Conservation (phyloP, 2,888 invertebrate species). For the Plagodis dolabraria region DNA sequence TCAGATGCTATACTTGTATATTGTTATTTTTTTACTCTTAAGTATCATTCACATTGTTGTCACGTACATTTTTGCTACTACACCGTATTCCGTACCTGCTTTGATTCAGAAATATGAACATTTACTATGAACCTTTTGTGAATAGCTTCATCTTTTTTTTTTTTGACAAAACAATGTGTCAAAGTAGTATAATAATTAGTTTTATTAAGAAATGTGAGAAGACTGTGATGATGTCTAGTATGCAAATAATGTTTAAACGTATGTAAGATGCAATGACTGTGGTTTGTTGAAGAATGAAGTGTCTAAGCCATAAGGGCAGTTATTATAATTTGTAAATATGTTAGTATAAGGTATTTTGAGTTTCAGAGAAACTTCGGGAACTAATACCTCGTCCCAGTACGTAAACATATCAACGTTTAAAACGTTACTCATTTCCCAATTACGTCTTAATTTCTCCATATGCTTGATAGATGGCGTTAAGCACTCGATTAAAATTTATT, state of each 20-base stretch:
- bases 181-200: conserved; percentile 48
- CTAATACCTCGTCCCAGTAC: conserved; percentile 47
- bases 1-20: conserved; percentile 19
- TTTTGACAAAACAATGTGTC: conserved; percentile 49
- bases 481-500: conserved; percentile 48
- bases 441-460: conserved; percentile 29
- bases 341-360: conserved; percentile 37
- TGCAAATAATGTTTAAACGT: conserved; percentile 58
- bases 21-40: conserved; percentile 9
- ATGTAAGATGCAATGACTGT: conserved; percentile 50
- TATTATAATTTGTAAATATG: conserved; percentile 35
- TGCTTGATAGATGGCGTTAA: conserved; percentile 37
- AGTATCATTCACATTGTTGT: conserved; percentile 1
- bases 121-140: conserved; percentile 32
- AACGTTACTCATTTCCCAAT: conserved; percentile 44
- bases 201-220: conserved; percentile 75
- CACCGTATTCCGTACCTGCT: conserved; percentile 2
- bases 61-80: conserved; percentile 11
- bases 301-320: conserved; percentile 24
- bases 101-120: conserved; percentile 18
- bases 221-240: conserved; percentile 80
- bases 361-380: conserved; percentile 50
- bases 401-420: conserved; percentile 61
- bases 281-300: conserved; percentile 36
- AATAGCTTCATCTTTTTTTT: conserved; percentile 29